Base-by-base conservation (phyloP, 2,113 vertebrate genomes). In the Camelus dromedarius region DNA sequence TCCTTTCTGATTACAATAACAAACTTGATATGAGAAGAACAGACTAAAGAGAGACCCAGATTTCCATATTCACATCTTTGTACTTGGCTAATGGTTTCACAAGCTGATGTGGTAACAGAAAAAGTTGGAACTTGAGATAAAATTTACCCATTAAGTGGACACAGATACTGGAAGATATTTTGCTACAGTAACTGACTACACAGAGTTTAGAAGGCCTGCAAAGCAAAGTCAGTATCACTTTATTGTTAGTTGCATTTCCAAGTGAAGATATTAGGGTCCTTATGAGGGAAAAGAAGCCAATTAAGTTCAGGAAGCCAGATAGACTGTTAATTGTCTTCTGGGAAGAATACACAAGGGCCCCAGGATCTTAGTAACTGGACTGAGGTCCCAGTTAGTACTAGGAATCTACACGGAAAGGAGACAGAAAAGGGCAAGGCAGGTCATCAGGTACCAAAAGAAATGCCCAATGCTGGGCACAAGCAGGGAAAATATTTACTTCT, bases 1-100 rank as follows among this genome's bases (percentile, higher is more conserved):
- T 97, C 18, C 94, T 92, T 35, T 22, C 12, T 97, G 58, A 93
- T 54, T 81, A 91, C 14, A 96, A 67, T 50, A 95, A 85, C 54
- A 96, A 91, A 54, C 22, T 60, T 52, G 50, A 92, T 9, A 82
- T 70, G 28, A 92, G 30, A 76, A 52, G 35, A 89, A 70, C 7
- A 93, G 15, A 87, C 52, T 91, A 69, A 91, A 7, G 32, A 92
- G 22, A 92, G 28, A 58, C 10, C 30, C 35, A 88, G 4, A 82
- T 81, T 95, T 91, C 93, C 54, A 77, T 48, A 54, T 88, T 94
- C 35, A 72, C 9, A 83, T 75, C 70, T 38, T 89, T 60, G 16
- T 32, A 60, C 50, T 89, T 90, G 70, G 52, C 32, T 64, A 62
- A 64, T 58, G 22, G 8, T 64, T 64, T 91, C 80, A 84, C 15